A percentile compares a stretch with the other conserved stretches of the same genome.
Conservation (phyloP, 2,797 vertebrate species). For the Spondyliosoma cantharus region DNA sequence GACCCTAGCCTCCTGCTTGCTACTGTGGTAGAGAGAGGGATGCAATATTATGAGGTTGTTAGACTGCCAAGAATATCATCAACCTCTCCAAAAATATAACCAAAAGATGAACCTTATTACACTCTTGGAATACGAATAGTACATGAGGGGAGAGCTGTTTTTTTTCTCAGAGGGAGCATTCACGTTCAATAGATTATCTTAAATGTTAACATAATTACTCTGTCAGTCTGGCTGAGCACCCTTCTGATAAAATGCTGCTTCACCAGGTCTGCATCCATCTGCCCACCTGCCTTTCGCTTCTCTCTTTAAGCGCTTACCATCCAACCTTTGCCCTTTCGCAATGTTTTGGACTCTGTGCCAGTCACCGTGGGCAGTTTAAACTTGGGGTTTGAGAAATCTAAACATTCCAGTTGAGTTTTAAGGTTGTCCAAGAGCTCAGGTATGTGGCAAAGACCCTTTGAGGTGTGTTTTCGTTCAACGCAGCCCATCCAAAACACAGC, state of each 20-base stretch:
- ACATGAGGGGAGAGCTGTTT: not conserved
- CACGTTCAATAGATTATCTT: slow-evolving; percentile 40
- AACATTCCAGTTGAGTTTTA: slow-evolving; percentile 75
- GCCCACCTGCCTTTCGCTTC: slow-evolving; percentile 31
- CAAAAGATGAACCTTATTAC: slow-evolving; percentile 6
- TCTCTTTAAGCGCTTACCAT: slow-evolving; percentile 42
- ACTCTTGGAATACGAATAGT: slow-evolving; percentile 9
- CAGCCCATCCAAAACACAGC: slow-evolving; percentile 68
- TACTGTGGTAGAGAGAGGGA: slow-evolving; percentile 15
- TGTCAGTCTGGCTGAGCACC: slow-evolving; percentile 28
- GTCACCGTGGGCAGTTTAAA: slow-evolving; percentile 60
- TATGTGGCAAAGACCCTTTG: slow-evolving; percentile 72
- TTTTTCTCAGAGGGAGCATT: slow-evolving; percentile 18
- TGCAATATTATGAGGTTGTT: slow-evolving; percentile 26
- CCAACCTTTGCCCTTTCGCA: slow-evolving; percentile 52
- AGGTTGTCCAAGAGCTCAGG: slow-evolving; percentile 76
- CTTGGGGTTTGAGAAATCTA: slow-evolving; percentile 68
- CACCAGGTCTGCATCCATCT: slow-evolving; percentile 37
- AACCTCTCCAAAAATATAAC: slow-evolving; percentile 17
- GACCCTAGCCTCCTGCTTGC: slow-evolving; percentile 1
- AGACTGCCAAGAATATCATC: slow-evolving; percentile 28
- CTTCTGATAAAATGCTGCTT: slow-evolving; percentile 41
- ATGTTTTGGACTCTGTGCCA: slow-evolving; percentile 60
- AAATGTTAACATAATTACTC: slow-evolving; percentile 32
- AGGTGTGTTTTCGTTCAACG: slow-evolving; percentile 78